Evolutionary conservation across 2,888 invertebrate genomes (phyloP).

Genomic region (Xanthia icteritia): DNA sequence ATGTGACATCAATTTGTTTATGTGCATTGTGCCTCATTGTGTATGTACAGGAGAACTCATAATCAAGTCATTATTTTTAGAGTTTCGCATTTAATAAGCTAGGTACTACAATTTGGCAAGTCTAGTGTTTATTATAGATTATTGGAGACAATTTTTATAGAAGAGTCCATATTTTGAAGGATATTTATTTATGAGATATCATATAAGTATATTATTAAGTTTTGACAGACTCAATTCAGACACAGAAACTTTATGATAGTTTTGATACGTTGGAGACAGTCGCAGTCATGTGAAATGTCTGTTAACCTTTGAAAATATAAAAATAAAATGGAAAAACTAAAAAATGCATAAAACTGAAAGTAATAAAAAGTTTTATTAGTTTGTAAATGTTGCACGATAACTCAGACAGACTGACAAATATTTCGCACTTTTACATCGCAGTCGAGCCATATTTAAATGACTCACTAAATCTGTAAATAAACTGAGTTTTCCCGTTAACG

Average conservation of each 20-base stretch:
- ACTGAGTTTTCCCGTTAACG: background rate
- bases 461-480: background rate
- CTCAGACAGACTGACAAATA: constrained; percentile 15
- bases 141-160: background rate
- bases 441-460: background rate
- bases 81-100: background rate
- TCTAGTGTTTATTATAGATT: background rate
- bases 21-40: background rate
- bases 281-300: constrained; percentile 6
- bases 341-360: constrained; percentile 28
- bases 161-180: background rate
- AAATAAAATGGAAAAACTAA: constrained; percentile 6
- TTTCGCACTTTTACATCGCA: background rate
- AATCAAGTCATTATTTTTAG: background rate
- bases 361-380: constrained; percentile 34
- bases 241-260: constrained; percentile 23
- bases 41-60: background rate
- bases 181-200: constrained; percentile 34
- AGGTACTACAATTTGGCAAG: background rate
- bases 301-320: constrained; percentile 12
- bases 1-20: background rate
- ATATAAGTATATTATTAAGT: constrained; percentile 9
- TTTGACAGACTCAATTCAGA: constrained; percentile 4
- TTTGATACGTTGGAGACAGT: constrained; percentile 19
- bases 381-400: constrained; percentile 26